These are phyloP conservation scores for Unio delphinus DNA, from an alignment of 2,888 invertebrate genomes.

Conservation along the genomic window DNA sequence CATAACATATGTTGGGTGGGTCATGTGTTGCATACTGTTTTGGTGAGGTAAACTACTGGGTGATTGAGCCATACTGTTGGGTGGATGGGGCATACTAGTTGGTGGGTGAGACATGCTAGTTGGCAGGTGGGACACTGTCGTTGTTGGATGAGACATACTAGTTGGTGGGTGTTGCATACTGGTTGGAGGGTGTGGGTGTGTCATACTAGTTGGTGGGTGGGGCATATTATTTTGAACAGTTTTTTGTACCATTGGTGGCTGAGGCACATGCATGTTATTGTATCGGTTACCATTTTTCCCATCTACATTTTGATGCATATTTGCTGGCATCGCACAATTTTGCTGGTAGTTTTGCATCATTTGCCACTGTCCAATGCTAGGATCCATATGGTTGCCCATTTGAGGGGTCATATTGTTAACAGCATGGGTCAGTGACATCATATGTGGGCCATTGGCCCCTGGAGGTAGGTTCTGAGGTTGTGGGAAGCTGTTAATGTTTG, in stretches of 20 bases:
- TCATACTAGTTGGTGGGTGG: conserved; percentile 21
- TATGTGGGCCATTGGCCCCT: conserved; percentile 14
- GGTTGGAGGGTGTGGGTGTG: conserved; percentile 15
- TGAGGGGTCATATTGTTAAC: conserved; percentile 24
- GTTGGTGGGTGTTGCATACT: conserved; percentile 29
- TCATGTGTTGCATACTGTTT: neutral
- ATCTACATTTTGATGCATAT: conserved; percentile 17
- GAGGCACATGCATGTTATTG: conserved; percentile 34
- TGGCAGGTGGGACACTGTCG: conserved; percentile 20
- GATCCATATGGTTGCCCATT: conserved; percentile 14
- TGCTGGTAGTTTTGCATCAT: conserved; percentile 24
- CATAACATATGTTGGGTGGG: conserved; percentile 22
- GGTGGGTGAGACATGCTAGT: conserved; percentile 14
- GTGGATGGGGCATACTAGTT: conserved; percentile 27
- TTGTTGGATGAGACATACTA: conserved; percentile 13
- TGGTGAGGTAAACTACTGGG: no score
- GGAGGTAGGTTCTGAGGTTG: conserved; percentile 31
- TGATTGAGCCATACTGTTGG: neutral
- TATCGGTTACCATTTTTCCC: conserved; percentile 21
- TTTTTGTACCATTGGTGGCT: conserved; percentile 1
- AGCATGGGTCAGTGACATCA: conserved; percentile 4
- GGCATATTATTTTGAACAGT: conserved; percentile 9
- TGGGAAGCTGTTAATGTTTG: conserved; percentile 10
- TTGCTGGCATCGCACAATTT: neutral
- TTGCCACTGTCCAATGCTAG: conserved; percentile 43